phyloP scores from a whole-genome alignment of 2,888 invertebrate genomes.

The Gisinianus flammeolus region DNA sequence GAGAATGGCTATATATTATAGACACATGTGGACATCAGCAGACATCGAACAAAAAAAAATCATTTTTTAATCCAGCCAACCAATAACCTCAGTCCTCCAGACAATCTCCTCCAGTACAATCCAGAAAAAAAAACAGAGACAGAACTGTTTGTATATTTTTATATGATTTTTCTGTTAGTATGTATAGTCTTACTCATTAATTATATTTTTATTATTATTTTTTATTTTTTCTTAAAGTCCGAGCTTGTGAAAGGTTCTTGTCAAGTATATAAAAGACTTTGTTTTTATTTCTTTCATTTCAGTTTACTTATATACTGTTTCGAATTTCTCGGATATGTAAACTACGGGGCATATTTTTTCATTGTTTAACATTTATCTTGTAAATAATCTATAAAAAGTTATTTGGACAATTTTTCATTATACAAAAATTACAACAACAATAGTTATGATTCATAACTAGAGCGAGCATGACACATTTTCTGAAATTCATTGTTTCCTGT shows the following conservation, averaged over 20 bases:
- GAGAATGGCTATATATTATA: neutral
- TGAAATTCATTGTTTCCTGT: slow-evolving; percentile 49
- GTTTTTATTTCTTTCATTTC: neutral
- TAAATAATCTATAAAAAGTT: neutral
- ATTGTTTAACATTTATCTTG: neutral
- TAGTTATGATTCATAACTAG: slow-evolving; percentile 18
- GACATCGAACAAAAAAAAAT: neutral
- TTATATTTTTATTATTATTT: neutral
- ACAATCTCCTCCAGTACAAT: slow-evolving; percentile 14
- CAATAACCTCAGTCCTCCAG: neutral
- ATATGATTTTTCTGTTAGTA: neutral
- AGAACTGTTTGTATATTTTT: slow-evolving; percentile 1
- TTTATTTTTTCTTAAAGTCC: neutral
- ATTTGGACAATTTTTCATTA: neutral
- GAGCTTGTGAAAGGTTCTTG: no score
- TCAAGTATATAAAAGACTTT: neutral
- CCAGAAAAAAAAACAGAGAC: neutral
- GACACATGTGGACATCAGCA: neutral
- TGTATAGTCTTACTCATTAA: neutral
- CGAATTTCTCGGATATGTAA: neutral
- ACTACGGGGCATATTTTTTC: neutral
- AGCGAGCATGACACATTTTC: slow-evolving; percentile 59
- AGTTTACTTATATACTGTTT: slow-evolving; percentile 8
- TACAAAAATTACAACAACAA: neutral
- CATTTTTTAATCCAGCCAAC: neutral